Base-by-base conservation (phyloP, 1,140 invertebrate species). In the Cherax destructor region DNA sequence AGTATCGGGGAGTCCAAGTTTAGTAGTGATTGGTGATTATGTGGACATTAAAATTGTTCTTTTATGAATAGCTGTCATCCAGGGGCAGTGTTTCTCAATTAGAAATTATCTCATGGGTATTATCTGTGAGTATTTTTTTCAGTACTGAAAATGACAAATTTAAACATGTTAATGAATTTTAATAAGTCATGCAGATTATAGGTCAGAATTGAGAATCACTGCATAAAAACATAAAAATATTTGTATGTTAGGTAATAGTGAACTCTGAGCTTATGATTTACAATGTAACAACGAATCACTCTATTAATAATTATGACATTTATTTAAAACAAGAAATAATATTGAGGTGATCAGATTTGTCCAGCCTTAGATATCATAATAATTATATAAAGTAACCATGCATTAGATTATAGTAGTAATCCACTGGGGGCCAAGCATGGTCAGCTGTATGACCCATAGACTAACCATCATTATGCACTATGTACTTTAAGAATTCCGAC, bases 241-340 rank as follows among this genome's bases (percentile, higher is more conserved):
- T 49, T 49, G 7, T 79, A 30, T 56, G 56, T 52, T 52, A 56
- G 80, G 24, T 59, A n/a, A 61, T 83, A 83, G 49, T 52, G 18
- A 59, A 56, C 80, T 52, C 50, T 59, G 80, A 83, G 80, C 80
- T 83, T 83, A 83, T 59, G 13, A 52, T 56, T 83, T 52, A 83
- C 24, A 74, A 6, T 74, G 69, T 83, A 56, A 83, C 80, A 83
- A 83, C 80, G 52, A 83, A 83, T 83, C 80, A 83, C 80, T 30
- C n/a, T 49, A 80, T 52, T 56, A 61, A 56, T 56, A 52, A 24
- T 61, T 83, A 56, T 24, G 47, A 5, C 52, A 79, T 30, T 74
- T 1, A 74, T 74, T 74, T 9, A 11, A 74, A 74, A 74, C n/a
- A 24, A 30, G 69, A 74, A 74, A 74, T 74, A 30, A 30, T 74